A percentile compares a stretch with the other conserved stretches of the same genome.
Conservation (phyloP, 2,888 invertebrate genomes). For the Leptothorax acervorum region DNA sequence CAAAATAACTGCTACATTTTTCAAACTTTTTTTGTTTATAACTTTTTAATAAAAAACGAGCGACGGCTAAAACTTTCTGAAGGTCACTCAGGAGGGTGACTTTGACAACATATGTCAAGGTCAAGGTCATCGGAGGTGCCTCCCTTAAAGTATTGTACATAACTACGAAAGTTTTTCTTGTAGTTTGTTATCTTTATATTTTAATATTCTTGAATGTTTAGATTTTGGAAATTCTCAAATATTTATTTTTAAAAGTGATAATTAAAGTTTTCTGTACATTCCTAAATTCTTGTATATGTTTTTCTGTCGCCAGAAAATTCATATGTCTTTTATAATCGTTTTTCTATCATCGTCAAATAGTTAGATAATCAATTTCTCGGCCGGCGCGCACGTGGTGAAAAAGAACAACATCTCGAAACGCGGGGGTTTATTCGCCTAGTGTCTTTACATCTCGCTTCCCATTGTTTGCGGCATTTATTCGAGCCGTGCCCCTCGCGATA, state of each 20-base stretch:
- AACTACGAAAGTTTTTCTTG: not conserved
- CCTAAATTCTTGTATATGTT: not conserved
- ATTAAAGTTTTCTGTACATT: not conserved
- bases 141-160: too few relatives aligned
- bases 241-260: not conserved
- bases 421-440: slow-evolving; percentile 37
- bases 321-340: not conserved
- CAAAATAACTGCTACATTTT: too few relatives aligned
- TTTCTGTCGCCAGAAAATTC: not conserved
- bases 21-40: too few relatives aligned
- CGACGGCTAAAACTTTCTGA: too few relatives aligned
- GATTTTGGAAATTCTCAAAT: not conserved
- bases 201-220: not conserved
- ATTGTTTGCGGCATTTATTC: slow-evolving; percentile 44
- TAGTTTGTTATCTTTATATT: not conserved
- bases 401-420: slow-evolving; percentile 16
- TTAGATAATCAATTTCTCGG: slow-evolving; percentile 7
- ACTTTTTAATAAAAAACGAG: too few relatives aligned
- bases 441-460: slow-evolving; percentile 37
- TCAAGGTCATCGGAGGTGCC: too few relatives aligned
- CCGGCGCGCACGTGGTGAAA: slow-evolving; percentile 4
- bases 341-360: not conserved
- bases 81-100: too few relatives aligned
- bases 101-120: too few relatives aligned
- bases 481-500: slow-evolving; percentile 9